Percentiles rank a stretch among this genome's conserved stretches.
Conservation (phyloP, 2,888 invertebrate species). For the Podabrus alpinus region DNA sequence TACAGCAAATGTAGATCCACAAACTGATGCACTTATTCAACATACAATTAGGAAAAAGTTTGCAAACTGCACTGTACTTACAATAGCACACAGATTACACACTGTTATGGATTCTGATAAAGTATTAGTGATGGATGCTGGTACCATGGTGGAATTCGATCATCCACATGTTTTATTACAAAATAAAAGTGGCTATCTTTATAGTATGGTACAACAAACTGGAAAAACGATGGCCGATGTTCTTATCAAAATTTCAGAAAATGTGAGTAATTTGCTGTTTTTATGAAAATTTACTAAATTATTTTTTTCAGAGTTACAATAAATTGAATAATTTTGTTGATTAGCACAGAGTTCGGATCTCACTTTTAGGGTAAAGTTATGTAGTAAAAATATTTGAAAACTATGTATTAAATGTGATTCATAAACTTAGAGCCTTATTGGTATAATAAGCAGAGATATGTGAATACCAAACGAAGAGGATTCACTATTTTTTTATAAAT, state of each 20-base stretch:
- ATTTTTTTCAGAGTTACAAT: neutral
- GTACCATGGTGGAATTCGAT: slow-evolving; percentile 74
- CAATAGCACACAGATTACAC: slow-evolving; percentile 81
- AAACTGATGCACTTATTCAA: slow-evolving; percentile 77
- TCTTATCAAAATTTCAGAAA: slow-evolving; percentile 65
- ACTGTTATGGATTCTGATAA: slow-evolving; percentile 85
- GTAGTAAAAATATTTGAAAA: neutral
- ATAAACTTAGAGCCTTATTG: neutral
- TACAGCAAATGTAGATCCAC: slow-evolving; percentile 80
- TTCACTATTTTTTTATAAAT: neutral
- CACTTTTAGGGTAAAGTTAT: neutral
- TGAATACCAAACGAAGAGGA: neutral
- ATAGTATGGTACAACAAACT: slow-evolving; percentile 70
- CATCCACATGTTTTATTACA: slow-evolving; percentile 69
- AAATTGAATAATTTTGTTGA: neutral
- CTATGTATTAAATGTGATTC: neutral
- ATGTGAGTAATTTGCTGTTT: slow-evolving; percentile 47
- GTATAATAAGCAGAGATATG: neutral
- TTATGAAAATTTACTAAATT: neutral
- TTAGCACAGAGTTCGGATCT: neutral
- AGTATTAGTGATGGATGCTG: slow-evolving; percentile 81
- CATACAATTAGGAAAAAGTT: slow-evolving; percentile 75
- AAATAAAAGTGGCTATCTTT: slow-evolving; percentile 61
- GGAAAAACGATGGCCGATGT: slow-evolving; percentile 71
- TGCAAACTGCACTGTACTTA: slow-evolving; percentile 75